Evolutionary conservation across 2,113 vertebrate species (phyloP).

Genomic region (Petrocephalus microphthalmus): DNA sequence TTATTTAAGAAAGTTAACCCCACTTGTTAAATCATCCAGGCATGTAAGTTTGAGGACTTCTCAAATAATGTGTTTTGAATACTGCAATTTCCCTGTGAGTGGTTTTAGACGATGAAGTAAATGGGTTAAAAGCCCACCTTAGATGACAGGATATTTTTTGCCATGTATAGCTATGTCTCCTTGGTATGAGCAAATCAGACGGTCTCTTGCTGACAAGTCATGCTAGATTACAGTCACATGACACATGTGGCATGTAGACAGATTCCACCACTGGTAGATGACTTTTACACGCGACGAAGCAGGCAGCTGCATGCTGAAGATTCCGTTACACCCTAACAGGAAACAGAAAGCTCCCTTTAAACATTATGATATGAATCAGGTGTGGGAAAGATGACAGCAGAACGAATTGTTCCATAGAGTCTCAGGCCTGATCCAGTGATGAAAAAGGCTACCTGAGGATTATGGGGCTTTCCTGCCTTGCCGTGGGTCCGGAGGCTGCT

Average conservation of each 20-base stretch:
- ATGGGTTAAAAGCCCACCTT: not conserved
- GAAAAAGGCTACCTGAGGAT: not conserved
- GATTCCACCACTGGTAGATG: not conserved
- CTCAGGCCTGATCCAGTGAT: not conserved
- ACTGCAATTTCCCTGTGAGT: not conserved
- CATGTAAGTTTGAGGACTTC: not conserved
- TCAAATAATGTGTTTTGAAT: not conserved
- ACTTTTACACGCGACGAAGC: not conserved
- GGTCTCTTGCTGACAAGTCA: not conserved
- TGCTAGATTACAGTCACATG: not conserved
- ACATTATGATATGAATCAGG: not conserved
- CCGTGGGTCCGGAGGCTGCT: not conserved
- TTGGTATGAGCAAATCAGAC: not conserved
- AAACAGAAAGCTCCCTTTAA: constrained; percentile 10
- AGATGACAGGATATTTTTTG: not conserved
- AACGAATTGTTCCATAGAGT: not conserved
- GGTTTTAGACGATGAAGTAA: not conserved
- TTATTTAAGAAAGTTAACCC: not conserved
- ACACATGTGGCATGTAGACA: not conserved
- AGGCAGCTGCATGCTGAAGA: not conserved
- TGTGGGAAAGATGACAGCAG: not conserved
- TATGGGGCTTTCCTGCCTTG: not conserved
- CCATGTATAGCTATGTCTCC: not conserved
- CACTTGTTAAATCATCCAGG: not conserved
- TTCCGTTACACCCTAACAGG: not conserved